Evolutionary conservation across 2,113 vertebrate species (phyloP), one percentile per base, ranked within the genome.

Genomic region (Vireo altiloquus): DNA sequence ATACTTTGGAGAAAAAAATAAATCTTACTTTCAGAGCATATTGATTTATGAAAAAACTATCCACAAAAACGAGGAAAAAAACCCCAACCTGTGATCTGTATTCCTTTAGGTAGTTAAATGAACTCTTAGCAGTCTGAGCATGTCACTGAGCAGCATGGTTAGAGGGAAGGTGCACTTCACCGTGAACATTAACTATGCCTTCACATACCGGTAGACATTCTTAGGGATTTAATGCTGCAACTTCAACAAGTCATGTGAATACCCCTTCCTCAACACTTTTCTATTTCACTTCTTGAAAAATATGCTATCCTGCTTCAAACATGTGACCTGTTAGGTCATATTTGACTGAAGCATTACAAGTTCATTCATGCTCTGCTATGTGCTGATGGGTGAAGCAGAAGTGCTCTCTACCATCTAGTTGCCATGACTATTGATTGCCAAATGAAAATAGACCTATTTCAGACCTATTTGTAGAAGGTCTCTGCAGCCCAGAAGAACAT

Each of bases 391-490:
- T 28, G 14, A 65, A 57, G 20, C 9, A 50, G 15, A 50, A 5
- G 10, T 47, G 9, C 71, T 3, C 16, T 76, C 21, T 28, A 7
- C 14, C 0, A 0, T 13, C 16, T n/a, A 6, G 6, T 47, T 44
- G 44, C 21, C 44, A 12, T 15, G 71, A 22, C 20, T 61, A 23
- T 60, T 33, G 37, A 44, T 47, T 47, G 27, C 9, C 66, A 46
- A 50, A 47, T 7, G 14, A 92, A 83, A 86, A 74, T 30, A 65
- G 64, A 3, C 17, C 66, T 60, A 18, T 37, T 37, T 76, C 65
- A 90, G 14, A 60, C 3, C 14, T 76, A 3, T 82, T 47, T 72
- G 35, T 31, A 33, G 37, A 74, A 89, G 33, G 27, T 66, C 17
- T 61, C 12, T 57, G 53, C 3, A 82, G 10, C 30, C 24, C 23